Base-by-base conservation (phyloP, 2,888 invertebrate species). In the Hybos culiciformis region DNA sequence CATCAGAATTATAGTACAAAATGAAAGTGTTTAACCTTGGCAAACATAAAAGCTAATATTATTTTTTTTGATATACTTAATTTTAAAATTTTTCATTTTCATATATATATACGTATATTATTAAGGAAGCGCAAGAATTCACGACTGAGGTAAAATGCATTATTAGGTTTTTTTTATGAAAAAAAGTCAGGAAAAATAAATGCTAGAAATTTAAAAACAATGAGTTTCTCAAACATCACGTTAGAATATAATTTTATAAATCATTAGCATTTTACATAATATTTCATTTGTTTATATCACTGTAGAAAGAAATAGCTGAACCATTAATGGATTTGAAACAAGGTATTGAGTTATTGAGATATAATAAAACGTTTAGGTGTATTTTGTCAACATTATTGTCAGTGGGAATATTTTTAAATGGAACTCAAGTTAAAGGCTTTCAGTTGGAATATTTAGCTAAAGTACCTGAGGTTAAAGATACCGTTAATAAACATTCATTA, bases 301-400 rank as follows among this genome's bases (percentile, higher is more conserved):
- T 23, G 32, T 62, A 75, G 72, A 75, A 90, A 80, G 98, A 98
- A 78, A 87, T 98, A 60, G 93, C 94, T 41, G 98, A 99, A 69
- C 96, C 97, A 36, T 70, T 98, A 56, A 93, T 94, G 92, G 98
- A 98, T 71, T 71, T 98, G 55, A 98, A 98, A 70, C 86, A 90
- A 64, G 97, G 96, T 46, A 83, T 96, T 62, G 91, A 92, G 66
- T 79, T 90, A 47, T 70, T 98, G 50, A 83, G 83, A 67, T 75
- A 77, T 48, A 96, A 93, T 69, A 83, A 83, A 68, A 98, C 97
- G 26, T 96, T 99, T 70, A 83, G 87, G 65, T 84, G 84, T 48
- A 93, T 98, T 60, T 75, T 99, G 48, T 86, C 93, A 44, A 91
- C 92, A 29, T 72, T 98, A 50, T 72, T 97, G 47, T 86, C 92